Percentiles rank a stretch among this genome's conserved stretches.
Conservation (phyloP, 1,140 invertebrate species). For the Oryzaephilus surinamensis region DNA sequence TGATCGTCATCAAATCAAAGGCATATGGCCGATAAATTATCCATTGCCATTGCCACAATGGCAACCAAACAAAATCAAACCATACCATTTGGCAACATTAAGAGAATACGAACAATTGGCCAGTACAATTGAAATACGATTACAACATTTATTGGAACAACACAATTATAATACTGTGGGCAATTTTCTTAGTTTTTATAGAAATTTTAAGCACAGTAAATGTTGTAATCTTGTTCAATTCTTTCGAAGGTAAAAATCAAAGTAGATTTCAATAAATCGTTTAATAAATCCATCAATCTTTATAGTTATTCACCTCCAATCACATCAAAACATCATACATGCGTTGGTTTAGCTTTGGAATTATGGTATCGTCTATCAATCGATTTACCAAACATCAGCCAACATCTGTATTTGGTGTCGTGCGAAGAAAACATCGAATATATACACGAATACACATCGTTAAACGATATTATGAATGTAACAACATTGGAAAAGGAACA, state of each 20-base stretch:
- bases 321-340: conserved; percentile 66
- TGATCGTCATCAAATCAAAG: conserved; percentile 38
- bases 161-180: conserved; percentile 80
- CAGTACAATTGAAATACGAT: conserved; percentile 58
- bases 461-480: conserved; percentile 42
- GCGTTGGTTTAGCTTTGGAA: conserved; percentile 76
- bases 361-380: conserved; percentile 50
- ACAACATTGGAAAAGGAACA: conserved; percentile 76
- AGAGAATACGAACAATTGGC: conserved; percentile 71
- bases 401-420: conserved; percentile 63
- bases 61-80: conserved; percentile 38
- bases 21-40: conserved; percentile 47
- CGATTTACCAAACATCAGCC: conserved; percentile 48
- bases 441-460: conserved; percentile 52
- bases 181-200: conserved; percentile 72
- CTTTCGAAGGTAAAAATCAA: conserved; percentile 46
- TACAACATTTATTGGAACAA: conserved; percentile 64
- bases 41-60: conserved; percentile 61
- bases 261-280: not conserved
- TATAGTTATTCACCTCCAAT: conserved; percentile 55
- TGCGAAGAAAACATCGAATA: conserved; percentile 77
- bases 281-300: conserved; percentile 5
- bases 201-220: conserved; percentile 53
- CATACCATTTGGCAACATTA: conserved; percentile 43
- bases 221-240: conserved; percentile 52